Conservation (phyloP, 2,888 invertebrate genomes). For the Rhagonycha fulva region DNA sequence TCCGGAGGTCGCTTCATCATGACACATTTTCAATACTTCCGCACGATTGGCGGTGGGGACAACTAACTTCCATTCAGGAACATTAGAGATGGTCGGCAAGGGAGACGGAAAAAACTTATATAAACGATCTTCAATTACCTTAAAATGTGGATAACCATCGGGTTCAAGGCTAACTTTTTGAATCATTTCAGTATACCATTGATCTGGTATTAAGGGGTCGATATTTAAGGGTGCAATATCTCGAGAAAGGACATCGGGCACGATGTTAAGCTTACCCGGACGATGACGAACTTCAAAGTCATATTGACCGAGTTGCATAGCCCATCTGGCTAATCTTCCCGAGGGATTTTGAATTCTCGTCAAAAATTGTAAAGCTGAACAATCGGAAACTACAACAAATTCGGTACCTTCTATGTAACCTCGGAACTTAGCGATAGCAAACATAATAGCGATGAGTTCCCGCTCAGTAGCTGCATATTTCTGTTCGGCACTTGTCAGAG, state of each 20-base stretch:
- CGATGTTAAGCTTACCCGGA: too few species aligned
- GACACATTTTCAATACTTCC: slow-evolving; percentile 21
- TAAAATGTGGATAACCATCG: background rate
- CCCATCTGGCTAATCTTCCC: too few species aligned
- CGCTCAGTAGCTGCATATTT: background rate
- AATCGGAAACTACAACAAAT: too few species aligned
- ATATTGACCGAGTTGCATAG: too few species aligned
- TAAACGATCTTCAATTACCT: background rate
- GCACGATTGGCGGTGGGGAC: slow-evolving; percentile 23
- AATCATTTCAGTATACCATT: background rate
- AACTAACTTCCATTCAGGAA: slow-evolving; percentile 34
- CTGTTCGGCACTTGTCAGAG: background rate
- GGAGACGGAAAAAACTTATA: background rate
- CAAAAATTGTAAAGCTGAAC: too few species aligned
- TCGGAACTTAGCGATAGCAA: background rate
- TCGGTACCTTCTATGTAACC: background rate
- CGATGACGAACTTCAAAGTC: too few species aligned
- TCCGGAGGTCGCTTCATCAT: slow-evolving; percentile 23
- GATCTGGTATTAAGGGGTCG: background rate
- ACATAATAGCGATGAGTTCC: background rate
- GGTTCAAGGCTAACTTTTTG: background rate
- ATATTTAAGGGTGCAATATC: too few species aligned
- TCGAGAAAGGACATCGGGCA: too few species aligned
- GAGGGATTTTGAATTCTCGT: too few species aligned
- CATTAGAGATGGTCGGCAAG: background rate